Evolutionary conservation across 1,140 invertebrate species (phyloP).

Genomic region (Bathynomus jamesi): DNA sequence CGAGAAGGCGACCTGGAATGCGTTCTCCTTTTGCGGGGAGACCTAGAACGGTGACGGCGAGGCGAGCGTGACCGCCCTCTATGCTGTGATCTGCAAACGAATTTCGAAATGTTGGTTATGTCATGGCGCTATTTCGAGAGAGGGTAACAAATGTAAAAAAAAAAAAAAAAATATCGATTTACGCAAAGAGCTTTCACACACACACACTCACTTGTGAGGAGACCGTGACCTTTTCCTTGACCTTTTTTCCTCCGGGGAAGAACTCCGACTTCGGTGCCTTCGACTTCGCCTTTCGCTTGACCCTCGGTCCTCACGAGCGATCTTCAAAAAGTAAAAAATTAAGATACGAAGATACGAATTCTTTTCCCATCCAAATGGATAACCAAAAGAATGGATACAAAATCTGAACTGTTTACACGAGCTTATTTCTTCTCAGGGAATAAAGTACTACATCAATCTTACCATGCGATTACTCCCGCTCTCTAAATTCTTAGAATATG

Average conservation of each 20-base stretch:
- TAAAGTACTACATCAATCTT: background rate
- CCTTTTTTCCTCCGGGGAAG: constrained; percentile 24
- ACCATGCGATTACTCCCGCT: background rate
- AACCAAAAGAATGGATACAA: background rate
- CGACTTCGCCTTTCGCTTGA: constrained; percentile 15
- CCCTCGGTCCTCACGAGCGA: constrained; percentile 20
- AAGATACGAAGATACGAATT: background rate
- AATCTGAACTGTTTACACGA: background rate
- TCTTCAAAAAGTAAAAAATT: too few species aligned
- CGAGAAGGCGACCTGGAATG: constrained; percentile 37
- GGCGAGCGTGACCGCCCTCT: constrained; percentile 35
- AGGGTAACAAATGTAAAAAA: background rate
- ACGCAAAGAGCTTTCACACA: background rate
- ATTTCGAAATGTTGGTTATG: background rate
- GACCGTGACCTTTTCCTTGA: constrained; percentile 30
- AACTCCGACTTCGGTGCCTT: constrained; percentile 21
- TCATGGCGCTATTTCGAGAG: background rate
- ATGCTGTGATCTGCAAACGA: constrained; percentile 21
- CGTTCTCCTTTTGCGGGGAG: constrained; percentile 38
- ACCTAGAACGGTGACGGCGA: constrained; percentile 37
- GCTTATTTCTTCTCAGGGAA: background rate
- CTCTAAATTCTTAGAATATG: too few species aligned
- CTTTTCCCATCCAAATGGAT: background rate
- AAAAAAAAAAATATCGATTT: background rate
- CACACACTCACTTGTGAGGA: constrained; percentile 26